phyloP scores from a whole-genome alignment of 2,888 invertebrate genomes.

The Lypha dubia region DNA sequence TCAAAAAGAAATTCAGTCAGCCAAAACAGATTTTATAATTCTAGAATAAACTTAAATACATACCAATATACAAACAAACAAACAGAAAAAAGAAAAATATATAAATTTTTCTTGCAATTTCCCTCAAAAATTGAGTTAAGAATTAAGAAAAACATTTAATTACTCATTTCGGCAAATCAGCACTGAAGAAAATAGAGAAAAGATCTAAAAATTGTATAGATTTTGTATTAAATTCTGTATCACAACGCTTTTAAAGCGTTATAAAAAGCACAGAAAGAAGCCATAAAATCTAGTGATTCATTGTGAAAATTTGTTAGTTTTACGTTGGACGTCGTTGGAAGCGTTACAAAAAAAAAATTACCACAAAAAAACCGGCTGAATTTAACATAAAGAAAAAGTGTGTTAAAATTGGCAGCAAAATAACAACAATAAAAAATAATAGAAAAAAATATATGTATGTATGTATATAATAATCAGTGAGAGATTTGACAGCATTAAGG shows the following conservation, averaged over 20 bases:
- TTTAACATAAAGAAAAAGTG: conserved; percentile 34
- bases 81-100: conserved; percentile 45
- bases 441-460: no score
- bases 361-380: conserved; percentile 31
- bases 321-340: conserved; percentile 66
- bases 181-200: conserved; percentile 24
- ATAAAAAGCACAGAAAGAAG: conserved; percentile 29
- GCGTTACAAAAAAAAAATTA: conserved; percentile 61
- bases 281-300: conserved; percentile 74
- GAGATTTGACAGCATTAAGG: conserved; percentile 41
- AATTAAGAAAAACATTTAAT: conserved; percentile 23
- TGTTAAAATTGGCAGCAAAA: conserved; percentile 8
- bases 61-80: conserved; percentile 40
- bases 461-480: conserved; percentile 44
- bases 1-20: conserved; percentile 33
- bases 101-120: conserved; percentile 39
- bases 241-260: conserved; percentile 30
- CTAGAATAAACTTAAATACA: conserved; percentile 60
- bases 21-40: conserved; percentile 48
- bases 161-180: conserved; percentile 27
- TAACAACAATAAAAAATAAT: background rate
- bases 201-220: conserved; percentile 34
- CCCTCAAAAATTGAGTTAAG: conserved; percentile 31
- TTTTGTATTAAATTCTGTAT: conserved; percentile 35
- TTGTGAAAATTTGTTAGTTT: conserved; percentile 73